phyloP scores from a whole-genome alignment of 1,140 invertebrate genomes.

The Steinernema khuongi region DNA sequence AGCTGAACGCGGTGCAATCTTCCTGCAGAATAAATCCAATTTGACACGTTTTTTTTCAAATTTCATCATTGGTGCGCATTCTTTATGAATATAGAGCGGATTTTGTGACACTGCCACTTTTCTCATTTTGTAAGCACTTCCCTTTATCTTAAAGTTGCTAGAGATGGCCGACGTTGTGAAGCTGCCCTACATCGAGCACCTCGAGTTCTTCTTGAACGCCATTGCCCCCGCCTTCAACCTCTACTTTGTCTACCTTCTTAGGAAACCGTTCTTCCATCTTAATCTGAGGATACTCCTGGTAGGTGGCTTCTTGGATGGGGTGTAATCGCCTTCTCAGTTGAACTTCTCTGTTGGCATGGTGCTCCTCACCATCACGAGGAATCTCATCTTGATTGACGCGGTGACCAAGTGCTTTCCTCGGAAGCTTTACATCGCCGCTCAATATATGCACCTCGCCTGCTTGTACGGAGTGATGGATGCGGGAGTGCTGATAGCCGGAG shows the following conservation, averaged over 20 bases:
- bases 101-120: no score
- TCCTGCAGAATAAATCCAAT: no score
- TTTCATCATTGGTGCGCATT: no score
- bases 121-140: no score
- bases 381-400: neutral
- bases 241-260: neutral
- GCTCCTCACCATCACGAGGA: neutral
- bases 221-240: neutral
- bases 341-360: neutral
- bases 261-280: neutral
- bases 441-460: neutral
- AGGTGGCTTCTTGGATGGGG: neutral
- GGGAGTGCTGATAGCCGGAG: neutral
- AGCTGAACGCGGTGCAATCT: no score
- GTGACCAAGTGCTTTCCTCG: neutral
- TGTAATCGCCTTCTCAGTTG: neutral
- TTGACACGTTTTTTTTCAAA: no score
- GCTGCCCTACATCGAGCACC: no score
- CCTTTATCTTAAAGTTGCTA: no score
- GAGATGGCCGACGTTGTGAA: no score
- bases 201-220: neutral
- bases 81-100: no score
- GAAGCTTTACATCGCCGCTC: neutral
- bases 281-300: neutral
- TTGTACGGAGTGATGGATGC: neutral